Conservation (phyloP, 2,113 vertebrate species). For the Melanotaenia duboulayi region DNA sequence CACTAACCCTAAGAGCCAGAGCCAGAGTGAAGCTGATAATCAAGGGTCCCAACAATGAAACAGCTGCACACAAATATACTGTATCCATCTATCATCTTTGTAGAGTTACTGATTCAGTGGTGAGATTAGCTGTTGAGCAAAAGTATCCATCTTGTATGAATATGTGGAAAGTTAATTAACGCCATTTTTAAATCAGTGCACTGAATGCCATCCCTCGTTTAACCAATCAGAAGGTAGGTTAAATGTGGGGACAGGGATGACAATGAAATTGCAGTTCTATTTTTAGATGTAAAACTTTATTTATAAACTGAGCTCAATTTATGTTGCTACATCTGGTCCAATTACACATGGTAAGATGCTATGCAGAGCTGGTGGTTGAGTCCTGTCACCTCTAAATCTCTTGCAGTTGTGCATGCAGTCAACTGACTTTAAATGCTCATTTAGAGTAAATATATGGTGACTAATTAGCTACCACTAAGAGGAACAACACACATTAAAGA, state of each 20-base stretch:
- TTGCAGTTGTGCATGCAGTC: neutral
- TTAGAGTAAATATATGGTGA: conserved; percentile 1
- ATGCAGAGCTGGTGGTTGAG: conserved; percentile 29
- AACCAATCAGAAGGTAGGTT: conserved; percentile 74
- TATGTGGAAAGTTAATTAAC: conserved; percentile 61
- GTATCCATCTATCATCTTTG: neutral
- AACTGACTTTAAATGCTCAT: conserved; percentile 1
- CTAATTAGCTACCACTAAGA: neutral
- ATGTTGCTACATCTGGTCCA: conserved; percentile 59
- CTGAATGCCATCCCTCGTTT: conserved; percentile 23
- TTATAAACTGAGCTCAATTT: conserved; percentile 66
- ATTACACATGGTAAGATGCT: conserved; percentile 40
- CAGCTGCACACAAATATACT: neutral
- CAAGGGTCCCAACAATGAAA: conserved; percentile 19
- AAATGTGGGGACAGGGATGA: conserved; percentile 54
- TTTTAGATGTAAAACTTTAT: conserved; percentile 73
- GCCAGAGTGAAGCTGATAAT: conserved; percentile 24
- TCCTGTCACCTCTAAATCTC: conserved; percentile 41
- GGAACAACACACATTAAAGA: neutral
- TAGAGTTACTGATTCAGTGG: neutral
- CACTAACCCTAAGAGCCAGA: conserved; percentile 13
- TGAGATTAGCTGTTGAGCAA: neutral
- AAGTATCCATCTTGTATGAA: conserved; percentile 28
- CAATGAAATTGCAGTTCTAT: conserved; percentile 72
- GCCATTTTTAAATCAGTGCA: conserved; percentile 53